A percentile compares a stretch with the other conserved stretches of the same genome.
phyloP scores from a whole-genome alignment of 1,140 invertebrate species.

The Philopotamus ludificatus region DNA sequence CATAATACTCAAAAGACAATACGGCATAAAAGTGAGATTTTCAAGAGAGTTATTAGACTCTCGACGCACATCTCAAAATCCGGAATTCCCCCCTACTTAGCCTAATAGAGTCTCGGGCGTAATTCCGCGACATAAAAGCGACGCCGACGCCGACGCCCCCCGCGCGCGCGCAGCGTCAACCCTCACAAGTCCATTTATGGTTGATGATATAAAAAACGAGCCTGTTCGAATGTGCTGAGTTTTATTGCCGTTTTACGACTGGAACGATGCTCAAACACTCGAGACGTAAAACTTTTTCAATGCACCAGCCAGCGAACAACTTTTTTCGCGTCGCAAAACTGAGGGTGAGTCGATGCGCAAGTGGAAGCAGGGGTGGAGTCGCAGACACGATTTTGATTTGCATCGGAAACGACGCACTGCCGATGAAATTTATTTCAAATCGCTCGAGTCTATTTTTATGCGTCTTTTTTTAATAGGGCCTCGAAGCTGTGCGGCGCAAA shows the following conservation, averaged over 20 bases:
- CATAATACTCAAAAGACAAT: too few species aligned
- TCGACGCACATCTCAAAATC: too few species aligned
- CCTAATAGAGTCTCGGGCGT: too few species aligned
- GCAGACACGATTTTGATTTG: background rate
- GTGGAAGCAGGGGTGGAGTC: background rate
- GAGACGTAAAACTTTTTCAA: conserved; percentile 26
- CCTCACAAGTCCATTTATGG: conserved; percentile 12
- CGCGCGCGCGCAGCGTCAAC: conserved; percentile 10
- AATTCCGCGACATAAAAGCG: too few species aligned
- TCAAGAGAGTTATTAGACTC: too few species aligned
- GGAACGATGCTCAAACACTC: conserved; percentile 6
- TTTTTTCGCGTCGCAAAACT: conserved; percentile 3
- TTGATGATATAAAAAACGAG: conserved; percentile 19
- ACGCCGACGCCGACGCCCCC: too few species aligned
- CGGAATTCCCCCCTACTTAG: too few species aligned
- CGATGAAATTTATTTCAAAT: background rate
- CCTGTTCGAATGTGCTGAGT: conserved; percentile 23
- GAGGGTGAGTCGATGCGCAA: background rate
- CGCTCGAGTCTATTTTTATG: background rate
- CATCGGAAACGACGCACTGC: background rate
- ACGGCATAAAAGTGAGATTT: too few species aligned
- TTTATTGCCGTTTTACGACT: conserved; percentile 27
- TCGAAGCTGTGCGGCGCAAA: too few species aligned
- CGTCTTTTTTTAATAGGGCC: too few species aligned
- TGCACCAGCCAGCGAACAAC: conserved; percentile 2